Evolutionary conservation across 2,797 vertebrate species (phyloP).

Genomic region (Intellagama lesueurii): DNA sequence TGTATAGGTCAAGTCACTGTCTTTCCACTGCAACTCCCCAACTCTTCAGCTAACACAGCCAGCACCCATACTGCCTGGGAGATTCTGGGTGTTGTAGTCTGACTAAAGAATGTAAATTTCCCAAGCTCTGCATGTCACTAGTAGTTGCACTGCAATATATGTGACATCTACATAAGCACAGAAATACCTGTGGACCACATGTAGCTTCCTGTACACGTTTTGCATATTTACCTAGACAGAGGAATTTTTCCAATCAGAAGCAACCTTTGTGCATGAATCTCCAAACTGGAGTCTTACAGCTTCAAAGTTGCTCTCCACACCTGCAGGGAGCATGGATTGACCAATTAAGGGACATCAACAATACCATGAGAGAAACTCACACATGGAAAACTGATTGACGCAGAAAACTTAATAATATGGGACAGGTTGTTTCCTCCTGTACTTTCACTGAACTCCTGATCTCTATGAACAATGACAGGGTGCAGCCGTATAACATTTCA

Average conservation of each 20-base stretch:
- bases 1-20: too few species aligned
- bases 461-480: not conserved
- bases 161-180: not conserved
- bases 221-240: not conserved
- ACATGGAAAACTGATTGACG: not conserved
- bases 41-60: too few species aligned
- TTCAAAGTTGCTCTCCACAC: not conserved
- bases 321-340: not conserved
- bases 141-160: not conserved
- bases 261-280: not conserved
- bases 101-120: too few species aligned
- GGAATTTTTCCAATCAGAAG: not conserved
- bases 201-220: not conserved
- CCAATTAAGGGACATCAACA: not conserved
- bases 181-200: not conserved
- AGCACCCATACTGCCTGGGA: too few species aligned
- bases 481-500: not conserved
- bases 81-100: too few species aligned
- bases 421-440: not conserved
- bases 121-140: not conserved
- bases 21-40: too few species aligned
- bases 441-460: not conserved
- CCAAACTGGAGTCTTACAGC: not conserved
- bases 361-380: not conserved
- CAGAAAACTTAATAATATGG: not conserved